Evolutionary conservation across 2,888 invertebrate species (phyloP).

Genomic region (Ectemnius cavifrons): DNA sequence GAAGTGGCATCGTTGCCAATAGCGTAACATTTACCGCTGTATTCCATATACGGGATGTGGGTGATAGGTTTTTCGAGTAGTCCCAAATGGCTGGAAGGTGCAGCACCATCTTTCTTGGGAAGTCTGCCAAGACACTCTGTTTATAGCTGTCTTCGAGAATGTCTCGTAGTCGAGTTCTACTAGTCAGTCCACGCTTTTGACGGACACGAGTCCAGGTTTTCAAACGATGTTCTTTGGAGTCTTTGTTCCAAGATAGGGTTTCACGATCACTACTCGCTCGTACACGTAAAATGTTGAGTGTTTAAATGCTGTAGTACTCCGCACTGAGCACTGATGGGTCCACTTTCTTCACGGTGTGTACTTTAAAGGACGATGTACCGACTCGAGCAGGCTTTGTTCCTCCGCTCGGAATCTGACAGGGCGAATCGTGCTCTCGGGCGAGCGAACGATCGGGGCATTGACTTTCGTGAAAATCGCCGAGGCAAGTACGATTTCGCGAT

Average conservation of each 20-base stretch:
- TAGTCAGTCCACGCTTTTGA: slow-evolving; percentile 44
- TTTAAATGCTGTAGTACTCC: background rate
- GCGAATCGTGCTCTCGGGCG: background rate
- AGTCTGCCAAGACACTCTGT: slow-evolving; percentile 60
- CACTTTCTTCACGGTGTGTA: slow-evolving; percentile 23
- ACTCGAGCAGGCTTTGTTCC: too few relatives aligned
- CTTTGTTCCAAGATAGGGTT: too few relatives aligned
- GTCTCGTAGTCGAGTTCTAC: slow-evolving; percentile 34
- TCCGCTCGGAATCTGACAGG: slow-evolving; percentile 3
- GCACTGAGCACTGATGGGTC: slow-evolving; percentile 3
- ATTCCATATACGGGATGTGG: slow-evolving; percentile 20
- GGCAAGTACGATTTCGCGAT: background rate
- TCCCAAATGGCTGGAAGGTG: slow-evolving; percentile 39
- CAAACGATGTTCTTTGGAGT: slow-evolving; percentile 6
- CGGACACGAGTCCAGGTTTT: slow-evolving; percentile 51
- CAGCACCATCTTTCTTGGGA: slow-evolving; percentile 57
- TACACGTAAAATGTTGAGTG: too few relatives aligned
- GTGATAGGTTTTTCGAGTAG: slow-evolving; percentile 21
- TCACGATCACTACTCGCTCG: too few relatives aligned
- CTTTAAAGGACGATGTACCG: slow-evolving; percentile 18
- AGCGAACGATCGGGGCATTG: background rate
- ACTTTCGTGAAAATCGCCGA: slow-evolving; percentile 11
- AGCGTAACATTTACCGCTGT: slow-evolving; percentile 26
- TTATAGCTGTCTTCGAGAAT: slow-evolving; percentile 55
- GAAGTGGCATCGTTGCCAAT: slow-evolving; percentile 11